Conservation (phyloP, 2,888 invertebrate genomes). For the Phaonia tiefii region DNA sequence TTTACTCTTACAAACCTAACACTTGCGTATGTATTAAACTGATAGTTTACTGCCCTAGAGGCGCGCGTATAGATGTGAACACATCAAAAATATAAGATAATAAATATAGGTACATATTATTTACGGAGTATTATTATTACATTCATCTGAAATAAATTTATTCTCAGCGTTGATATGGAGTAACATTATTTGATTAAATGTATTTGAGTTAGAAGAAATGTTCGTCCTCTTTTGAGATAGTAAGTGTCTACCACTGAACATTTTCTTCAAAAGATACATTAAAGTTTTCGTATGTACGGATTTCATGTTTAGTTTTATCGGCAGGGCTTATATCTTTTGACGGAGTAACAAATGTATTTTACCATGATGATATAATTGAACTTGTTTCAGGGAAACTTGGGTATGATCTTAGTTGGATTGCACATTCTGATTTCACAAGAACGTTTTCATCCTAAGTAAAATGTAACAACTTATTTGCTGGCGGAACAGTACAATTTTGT, state of each 20-base stretch:
- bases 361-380: constrained; percentile 1
- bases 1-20: too few species aligned
- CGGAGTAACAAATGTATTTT: constrained; percentile 51
- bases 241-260: constrained; percentile 26
- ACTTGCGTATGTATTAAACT: too few species aligned
- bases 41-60: too few species aligned
- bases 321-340: neutral
- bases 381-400: constrained; percentile 13
- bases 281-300: constrained; percentile 45
- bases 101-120: too few species aligned
- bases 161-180: too few species aligned
- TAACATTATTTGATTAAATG: too few species aligned
- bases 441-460: constrained; percentile 46
- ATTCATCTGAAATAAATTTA: too few species aligned
- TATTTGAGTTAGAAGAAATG: too few species aligned
- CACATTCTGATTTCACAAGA: constrained; percentile 53
- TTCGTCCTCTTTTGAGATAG: too few species aligned
- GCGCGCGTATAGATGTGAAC: too few species aligned
- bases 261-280: constrained; percentile 25
- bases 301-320: constrained; percentile 42
- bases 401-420: neutral
- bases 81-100: too few species aligned
- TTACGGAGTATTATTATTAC: too few species aligned
- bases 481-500: constrained; percentile 67
- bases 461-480: constrained; percentile 60